These are phyloP conservation scores for Lymantria dispar DNA, from an alignment of 2,888 invertebrate genomes.

Conservation along the genomic window DNA sequence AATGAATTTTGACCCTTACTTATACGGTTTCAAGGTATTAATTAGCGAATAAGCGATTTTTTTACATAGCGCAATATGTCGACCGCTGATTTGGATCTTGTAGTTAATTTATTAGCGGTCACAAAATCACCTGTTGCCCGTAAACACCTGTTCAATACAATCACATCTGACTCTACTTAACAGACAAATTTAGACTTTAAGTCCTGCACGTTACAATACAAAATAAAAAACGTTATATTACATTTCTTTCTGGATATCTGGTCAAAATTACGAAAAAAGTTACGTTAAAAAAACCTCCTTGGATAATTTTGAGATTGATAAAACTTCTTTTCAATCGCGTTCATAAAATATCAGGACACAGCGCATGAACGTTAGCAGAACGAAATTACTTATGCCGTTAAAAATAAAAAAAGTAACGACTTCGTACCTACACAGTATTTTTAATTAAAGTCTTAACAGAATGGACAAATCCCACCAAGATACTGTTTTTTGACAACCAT, in stretches of 20 bases:
- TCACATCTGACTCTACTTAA: conserved; percentile 64
- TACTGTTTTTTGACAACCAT: too few relatives aligned
- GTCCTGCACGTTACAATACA: neutral
- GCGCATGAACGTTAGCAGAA: neutral
- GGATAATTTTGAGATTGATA: conserved; percentile 50
- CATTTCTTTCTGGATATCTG: conserved; percentile 44
- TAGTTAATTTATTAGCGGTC: conserved; percentile 74
- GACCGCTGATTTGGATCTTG: conserved; percentile 67
- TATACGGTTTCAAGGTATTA: conserved; percentile 12
- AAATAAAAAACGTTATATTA: conserved; percentile 3
- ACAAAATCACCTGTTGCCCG: conserved; percentile 75
- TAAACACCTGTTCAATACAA: conserved; percentile 75
- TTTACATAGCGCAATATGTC: conserved; percentile 64
- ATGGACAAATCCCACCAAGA: too few relatives aligned
- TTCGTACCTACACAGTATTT: too few relatives aligned
- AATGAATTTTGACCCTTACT: conserved; percentile 31
- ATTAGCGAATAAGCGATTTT: conserved; percentile 23
- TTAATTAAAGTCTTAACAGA: too few relatives aligned
- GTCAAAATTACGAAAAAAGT: conserved; percentile 53
- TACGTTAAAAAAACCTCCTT: conserved; percentile 36
- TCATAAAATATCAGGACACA: neutral
- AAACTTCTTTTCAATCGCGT: conserved; percentile 19
- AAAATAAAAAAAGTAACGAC: too few relatives aligned
- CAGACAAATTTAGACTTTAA: conserved; percentile 38
- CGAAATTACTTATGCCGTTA: neutral